These are phyloP conservation scores for Zonotrichia albicollis DNA, from an alignment of 2,797 vertebrate species.

Conservation along the genomic window DNA sequence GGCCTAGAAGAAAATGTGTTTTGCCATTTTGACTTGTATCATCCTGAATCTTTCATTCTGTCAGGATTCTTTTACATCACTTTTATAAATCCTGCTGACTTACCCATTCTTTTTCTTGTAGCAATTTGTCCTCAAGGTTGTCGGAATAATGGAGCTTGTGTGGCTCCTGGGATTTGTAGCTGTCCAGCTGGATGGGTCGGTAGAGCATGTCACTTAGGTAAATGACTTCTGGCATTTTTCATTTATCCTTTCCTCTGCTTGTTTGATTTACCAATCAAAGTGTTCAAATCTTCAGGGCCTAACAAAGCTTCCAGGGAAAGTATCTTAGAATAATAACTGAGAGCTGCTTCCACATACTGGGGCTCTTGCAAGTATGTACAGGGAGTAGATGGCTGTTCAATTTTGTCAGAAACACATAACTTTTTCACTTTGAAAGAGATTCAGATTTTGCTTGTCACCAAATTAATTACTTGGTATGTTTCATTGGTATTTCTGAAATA, in stretches of 20 bases:
- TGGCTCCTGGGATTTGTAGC: conserved; percentile 89
- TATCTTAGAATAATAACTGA: neutral
- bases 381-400: neutral
- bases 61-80: conserved; percentile 16
- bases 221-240: conserved; percentile 32
- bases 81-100: conserved; percentile 41
- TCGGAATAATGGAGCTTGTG: conserved; percentile 82
- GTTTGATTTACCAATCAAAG: conserved; percentile 2
- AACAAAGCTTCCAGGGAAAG: neutral
- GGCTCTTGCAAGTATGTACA: neutral
- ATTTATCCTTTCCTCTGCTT: conserved; percentile 7
- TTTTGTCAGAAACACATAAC: neutral
- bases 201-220: conserved; percentile 85
- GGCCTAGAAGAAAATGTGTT: neutral
- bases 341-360: neutral
- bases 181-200: conserved; percentile 87
- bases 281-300: neutral
- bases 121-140: conserved; percentile 88
- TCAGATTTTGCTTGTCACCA: neutral
- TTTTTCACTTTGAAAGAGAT: neutral
- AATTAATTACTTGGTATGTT: neutral
- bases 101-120: conserved; percentile 63
- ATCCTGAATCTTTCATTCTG: conserved; percentile 48
- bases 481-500: neutral
- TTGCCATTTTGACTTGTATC: conserved; percentile 46